A percentile compares a stretch with the other conserved stretches of the same genome.
Evolutionary conservation across 2,888 invertebrate genomes (phyloP).

Genomic region (Deroplatys truncata): DNA sequence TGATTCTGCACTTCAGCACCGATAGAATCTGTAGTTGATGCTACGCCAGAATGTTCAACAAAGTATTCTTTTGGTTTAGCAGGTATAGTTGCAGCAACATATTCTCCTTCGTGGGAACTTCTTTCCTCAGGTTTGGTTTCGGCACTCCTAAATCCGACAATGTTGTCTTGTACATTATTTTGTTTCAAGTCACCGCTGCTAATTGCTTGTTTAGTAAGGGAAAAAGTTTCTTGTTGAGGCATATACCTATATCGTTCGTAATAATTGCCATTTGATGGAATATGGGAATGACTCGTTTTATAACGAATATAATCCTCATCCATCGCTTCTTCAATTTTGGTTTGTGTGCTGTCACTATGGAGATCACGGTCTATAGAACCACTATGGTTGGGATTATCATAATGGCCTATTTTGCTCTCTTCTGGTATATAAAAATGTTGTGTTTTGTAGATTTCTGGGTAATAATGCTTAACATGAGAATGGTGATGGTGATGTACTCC

Average conservation of each 20-base stretch:
- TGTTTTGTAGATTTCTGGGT: not conserved
- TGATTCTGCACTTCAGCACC: too few relatives aligned
- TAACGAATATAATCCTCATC: not conserved
- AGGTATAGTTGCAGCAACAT: not conserved
- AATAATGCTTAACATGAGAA: not conserved
- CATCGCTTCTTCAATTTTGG: not conserved
- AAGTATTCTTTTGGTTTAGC: not conserved
- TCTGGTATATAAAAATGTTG: not conserved
- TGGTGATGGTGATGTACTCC: not conserved
- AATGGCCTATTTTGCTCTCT: not conserved
- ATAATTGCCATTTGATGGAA: not conserved
- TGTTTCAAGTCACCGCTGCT: not conserved
- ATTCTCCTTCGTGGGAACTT: too few relatives aligned
- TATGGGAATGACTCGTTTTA: not conserved
- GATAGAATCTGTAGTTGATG: not conserved
- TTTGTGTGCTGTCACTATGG: not conserved
- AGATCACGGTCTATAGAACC: not conserved
- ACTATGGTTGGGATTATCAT: not conserved
- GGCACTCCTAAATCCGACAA: too few relatives aligned
- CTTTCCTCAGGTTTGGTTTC: too few relatives aligned
- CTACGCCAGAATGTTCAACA: not conserved
- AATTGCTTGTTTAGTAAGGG: not conserved
- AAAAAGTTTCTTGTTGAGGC: not conserved
- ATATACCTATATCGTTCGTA: not conserved
- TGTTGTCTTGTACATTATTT: not conserved